Conservation (phyloP, 2,888 invertebrate species). For the Lampropteryx suffumata region DNA sequence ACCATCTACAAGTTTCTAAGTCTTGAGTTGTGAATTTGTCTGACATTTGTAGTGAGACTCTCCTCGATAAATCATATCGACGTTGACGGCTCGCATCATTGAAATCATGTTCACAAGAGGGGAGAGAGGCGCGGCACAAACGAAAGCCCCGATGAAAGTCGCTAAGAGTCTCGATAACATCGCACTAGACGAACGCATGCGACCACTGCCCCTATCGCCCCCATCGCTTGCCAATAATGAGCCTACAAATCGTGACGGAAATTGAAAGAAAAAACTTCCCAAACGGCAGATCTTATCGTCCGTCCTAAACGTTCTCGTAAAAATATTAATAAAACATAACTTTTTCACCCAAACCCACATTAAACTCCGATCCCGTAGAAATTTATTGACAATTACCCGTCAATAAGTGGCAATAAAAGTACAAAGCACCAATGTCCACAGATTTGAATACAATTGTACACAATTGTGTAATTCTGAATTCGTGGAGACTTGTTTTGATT, state of each 20-base stretch:
- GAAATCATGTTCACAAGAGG: constrained; percentile 65
- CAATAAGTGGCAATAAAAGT: constrained; percentile 81
- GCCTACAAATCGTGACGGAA: constrained; percentile 82
- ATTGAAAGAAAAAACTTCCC: constrained; percentile 82
- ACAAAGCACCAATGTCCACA: constrained; percentile 80
- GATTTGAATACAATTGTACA: constrained; percentile 83
- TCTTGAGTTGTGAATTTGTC: constrained; percentile 8
- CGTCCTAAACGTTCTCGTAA: constrained; percentile 81
- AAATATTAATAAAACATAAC: constrained; percentile 84
- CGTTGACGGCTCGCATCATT: constrained; percentile 54
- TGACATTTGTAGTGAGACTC: constrained; percentile 22
- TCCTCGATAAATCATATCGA: constrained; percentile 66
- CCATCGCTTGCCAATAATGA: constrained; percentile 79
- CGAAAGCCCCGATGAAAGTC: constrained; percentile 77
- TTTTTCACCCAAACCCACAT: constrained; percentile 83
- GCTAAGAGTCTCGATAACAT: constrained; percentile 77
- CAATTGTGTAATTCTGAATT: constrained; percentile 81
- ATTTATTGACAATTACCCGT: constrained; percentile 83
- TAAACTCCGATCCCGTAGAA: constrained; percentile 80
- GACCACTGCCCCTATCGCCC: constrained; percentile 81
- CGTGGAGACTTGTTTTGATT: constrained; percentile 79
- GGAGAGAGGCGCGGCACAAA: constrained; percentile 56
- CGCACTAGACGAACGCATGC: constrained; percentile 69
- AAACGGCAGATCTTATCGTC: constrained; percentile 78
- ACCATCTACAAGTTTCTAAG: constrained; percentile 41